Evolutionary conservation across 2,113 vertebrate genomes (phyloP).

Genomic region (Lepisosteus oculatus): DNA sequence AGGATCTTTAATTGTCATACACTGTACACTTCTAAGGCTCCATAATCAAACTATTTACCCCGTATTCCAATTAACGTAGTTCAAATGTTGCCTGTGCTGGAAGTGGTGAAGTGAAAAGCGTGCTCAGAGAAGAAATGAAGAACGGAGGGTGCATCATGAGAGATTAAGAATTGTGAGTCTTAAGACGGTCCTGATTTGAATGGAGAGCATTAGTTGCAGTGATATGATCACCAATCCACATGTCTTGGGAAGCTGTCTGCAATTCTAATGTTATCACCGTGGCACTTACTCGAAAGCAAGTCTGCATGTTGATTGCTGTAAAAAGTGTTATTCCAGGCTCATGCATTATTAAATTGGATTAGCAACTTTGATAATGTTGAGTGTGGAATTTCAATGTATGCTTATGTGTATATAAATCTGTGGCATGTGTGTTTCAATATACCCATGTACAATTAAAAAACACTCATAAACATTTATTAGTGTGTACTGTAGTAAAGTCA

Average conservation of each 20-base stretch:
- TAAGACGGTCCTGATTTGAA: not conserved
- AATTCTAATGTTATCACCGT: constrained; percentile 6
- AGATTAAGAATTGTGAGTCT: not conserved
- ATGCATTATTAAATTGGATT: constrained; percentile 26
- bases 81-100: not conserved
- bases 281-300: constrained; percentile 8
- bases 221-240: not conserved
- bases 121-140: not conserved
- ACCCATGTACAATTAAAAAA: too few species aligned
- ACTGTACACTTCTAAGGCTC: not conserved
- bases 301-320: constrained; percentile 11
- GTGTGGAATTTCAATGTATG: constrained; percentile 5
- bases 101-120: not conserved
- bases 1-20: too few species aligned
- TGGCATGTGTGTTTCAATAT: not conserved
- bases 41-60: not conserved
- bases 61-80: constrained; percentile 4
- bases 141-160: not conserved
- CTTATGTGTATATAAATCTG: not conserved
- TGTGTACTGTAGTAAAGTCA: too few species aligned
- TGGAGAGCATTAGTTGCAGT: not conserved
- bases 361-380: constrained; percentile 13
- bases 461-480: too few species aligned
- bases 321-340: not conserved
- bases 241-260: constrained; percentile 4